These are phyloP conservation scores for Eulemur albifrons DNA, from an alignment of 2,797 vertebrate genomes.

Conservation along the genomic window DNA sequence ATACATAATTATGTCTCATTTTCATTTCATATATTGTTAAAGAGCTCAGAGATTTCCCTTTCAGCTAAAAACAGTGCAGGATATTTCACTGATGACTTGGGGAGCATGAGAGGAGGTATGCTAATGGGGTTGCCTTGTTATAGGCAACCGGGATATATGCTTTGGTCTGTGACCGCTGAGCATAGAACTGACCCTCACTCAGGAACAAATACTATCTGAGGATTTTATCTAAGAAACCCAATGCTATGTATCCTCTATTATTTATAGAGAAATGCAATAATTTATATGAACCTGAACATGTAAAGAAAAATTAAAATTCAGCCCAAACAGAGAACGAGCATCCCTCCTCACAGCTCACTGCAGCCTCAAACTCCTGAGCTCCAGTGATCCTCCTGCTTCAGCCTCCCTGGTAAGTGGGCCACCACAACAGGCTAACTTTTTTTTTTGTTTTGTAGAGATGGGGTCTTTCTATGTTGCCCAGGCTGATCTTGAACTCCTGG, in stretches of 20 bases:
- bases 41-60: slow-evolving; percentile 62
- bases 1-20: slow-evolving; percentile 68
- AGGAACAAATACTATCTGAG: not conserved
- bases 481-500: not conserved
- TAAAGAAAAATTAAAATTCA: not conserved
- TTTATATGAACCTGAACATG: not conserved
- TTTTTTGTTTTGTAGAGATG: not conserved
- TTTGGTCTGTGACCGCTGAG: not conserved
- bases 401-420: not conserved
- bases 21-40: slow-evolving; percentile 72
- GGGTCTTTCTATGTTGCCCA: not conserved
- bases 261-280: not conserved
- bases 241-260: not conserved
- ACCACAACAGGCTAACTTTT: not conserved
- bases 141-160: not conserved
- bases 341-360: not conserved
- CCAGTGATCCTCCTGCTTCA: not conserved
- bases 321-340: not conserved
- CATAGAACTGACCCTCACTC: not conserved
- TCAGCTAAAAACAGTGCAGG: slow-evolving; percentile 3
- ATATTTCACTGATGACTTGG: not conserved
- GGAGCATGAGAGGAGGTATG: not conserved
- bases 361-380: not conserved
- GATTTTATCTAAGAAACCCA: not conserved
- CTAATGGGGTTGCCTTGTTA: not conserved